Percentiles rank a stretch among this genome's conserved stretches.
Conservation (phyloP, 1,140 invertebrate species). For the Sipha flava region DNA sequence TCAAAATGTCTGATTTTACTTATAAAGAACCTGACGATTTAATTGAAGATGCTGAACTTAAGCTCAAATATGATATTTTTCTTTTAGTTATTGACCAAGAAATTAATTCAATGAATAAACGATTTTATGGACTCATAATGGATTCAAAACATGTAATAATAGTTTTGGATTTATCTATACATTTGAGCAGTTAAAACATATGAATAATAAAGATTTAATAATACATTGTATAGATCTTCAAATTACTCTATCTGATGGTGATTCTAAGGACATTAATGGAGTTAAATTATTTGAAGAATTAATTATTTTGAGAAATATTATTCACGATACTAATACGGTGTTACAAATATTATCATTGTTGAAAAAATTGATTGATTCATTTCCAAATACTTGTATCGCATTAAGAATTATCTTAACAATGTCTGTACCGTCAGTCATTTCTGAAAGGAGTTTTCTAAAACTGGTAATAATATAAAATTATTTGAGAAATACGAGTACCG, state of each 20-base stretch:
- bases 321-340: too few species aligned
- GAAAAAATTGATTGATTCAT: too few species aligned
- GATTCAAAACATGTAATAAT: not conserved
- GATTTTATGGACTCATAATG: too few species aligned
- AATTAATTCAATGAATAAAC: not conserved
- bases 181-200: not conserved
- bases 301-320: not conserved
- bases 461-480: too few species aligned
- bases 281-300: not conserved
- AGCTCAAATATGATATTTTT: not conserved
- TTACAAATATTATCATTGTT: too few species aligned
- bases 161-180: not conserved
- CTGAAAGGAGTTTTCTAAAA: too few species aligned
- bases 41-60: not conserved
- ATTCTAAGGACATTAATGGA: not conserved
- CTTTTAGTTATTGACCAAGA: not conserved
- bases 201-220: not conserved
- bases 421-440: too few species aligned
- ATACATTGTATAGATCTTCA: not conserved
- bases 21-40: not conserved
- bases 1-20: not conserved
- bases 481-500: too few species aligned
- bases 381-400: too few species aligned
- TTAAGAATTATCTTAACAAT: too few species aligned
- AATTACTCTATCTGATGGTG: not conserved